These are phyloP conservation scores for Chelmon rostratus DNA, from an alignment of 2,797 vertebrate species.

Conservation along the genomic window DNA sequence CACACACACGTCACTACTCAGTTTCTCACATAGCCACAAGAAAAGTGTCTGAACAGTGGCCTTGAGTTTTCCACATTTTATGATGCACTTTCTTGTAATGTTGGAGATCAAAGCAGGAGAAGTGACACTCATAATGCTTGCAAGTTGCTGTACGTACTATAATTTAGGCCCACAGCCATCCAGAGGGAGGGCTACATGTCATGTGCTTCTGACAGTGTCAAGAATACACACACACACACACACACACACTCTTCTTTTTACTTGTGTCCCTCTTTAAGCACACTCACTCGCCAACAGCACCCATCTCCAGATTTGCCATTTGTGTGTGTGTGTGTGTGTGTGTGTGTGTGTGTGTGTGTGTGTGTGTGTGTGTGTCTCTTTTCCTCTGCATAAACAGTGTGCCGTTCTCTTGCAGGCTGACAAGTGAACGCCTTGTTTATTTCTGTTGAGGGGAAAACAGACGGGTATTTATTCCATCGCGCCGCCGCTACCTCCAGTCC, in stretches of 20 bases:
- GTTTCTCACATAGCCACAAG: background rate
- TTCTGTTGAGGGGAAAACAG: conserved; percentile 78
- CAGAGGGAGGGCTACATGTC: conserved; percentile 23
- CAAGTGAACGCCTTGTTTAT: conserved; percentile 83
- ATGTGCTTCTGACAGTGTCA: conserved; percentile 30
- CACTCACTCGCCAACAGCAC: conserved; percentile 40
- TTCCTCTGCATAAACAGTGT: conserved; percentile 68
- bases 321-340: conserved; percentile 55
- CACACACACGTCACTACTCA: background rate
- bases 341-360: conserved; percentile 35
- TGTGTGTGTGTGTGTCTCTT: conserved; percentile 57
- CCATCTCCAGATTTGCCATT: conserved; percentile 64
- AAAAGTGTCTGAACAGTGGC: background rate
- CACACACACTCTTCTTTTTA: conserved; percentile 23
- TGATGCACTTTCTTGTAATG: background rate
- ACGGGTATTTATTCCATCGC: conserved; percentile 69
- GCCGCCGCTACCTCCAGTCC: conserved; percentile 49
- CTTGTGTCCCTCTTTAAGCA: conserved; percentile 40
- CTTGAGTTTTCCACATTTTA: conserved; percentile 13
- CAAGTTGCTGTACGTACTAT: background rate
- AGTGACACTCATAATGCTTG: background rate
- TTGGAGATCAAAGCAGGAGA: background rate
- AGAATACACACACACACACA: conserved; percentile 24
- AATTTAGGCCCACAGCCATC: conserved; percentile 16
- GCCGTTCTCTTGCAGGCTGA: conserved; percentile 71